Percentiles rank a stretch among this genome's conserved stretches.
These are phyloP conservation scores for Sminthurides aquaticus DNA, from an alignment of 2,888 invertebrate species.

Conservation along the genomic window DNA sequence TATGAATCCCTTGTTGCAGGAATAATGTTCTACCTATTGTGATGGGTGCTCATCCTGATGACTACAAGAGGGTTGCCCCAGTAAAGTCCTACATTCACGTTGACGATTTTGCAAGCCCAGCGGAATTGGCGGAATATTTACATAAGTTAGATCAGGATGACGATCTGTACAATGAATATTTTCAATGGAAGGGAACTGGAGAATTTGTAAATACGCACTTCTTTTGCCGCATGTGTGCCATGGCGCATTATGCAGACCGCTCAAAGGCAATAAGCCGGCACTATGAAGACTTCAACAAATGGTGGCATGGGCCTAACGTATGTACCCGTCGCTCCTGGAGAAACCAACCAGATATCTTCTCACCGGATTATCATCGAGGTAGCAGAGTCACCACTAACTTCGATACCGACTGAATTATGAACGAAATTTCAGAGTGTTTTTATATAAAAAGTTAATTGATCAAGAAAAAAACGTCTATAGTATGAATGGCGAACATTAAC, in stretches of 20 bases:
- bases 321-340: conserved; percentile 71
- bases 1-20: conserved; percentile 46
- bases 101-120: conserved; percentile 83
- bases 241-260: conserved; percentile 60
- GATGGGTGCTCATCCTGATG: conserved; percentile 88
- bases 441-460: too few species aligned
- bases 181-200: conserved; percentile 88
- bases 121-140: conserved; percentile 78
- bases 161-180: conserved; percentile 86
- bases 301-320: conserved; percentile 79
- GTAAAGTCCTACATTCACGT: conserved; percentile 90
- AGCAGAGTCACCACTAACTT: neutral
- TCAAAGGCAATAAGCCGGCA: conserved; percentile 46
- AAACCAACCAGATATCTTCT: conserved; percentile 44
- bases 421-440: too few species aligned
- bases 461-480: too few species aligned
- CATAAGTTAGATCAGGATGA: conserved; percentile 78
- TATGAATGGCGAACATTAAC: too few species aligned
- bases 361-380: conserved; percentile 25
- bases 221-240: conserved; percentile 82
- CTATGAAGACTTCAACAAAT: conserved; percentile 78
- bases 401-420: neutral
- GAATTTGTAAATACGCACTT: conserved; percentile 93
- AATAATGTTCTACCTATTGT: conserved; percentile 85
- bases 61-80: conserved; percentile 82